These are phyloP conservation scores for Agrochola circellaris DNA, from an alignment of 2,888 invertebrate genomes.

Conservation along the genomic window DNA sequence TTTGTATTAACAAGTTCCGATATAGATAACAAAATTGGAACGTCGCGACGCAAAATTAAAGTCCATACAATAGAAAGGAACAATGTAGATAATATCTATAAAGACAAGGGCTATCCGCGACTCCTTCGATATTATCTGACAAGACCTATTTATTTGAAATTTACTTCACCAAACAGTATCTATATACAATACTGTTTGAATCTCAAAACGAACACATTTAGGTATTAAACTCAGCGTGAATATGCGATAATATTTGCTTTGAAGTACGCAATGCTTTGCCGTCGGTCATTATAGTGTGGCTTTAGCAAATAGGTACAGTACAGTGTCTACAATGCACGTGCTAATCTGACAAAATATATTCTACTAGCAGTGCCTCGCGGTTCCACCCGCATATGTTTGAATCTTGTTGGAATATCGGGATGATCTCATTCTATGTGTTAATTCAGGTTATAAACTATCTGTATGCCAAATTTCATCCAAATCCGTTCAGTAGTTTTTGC, in stretches of 20 bases:
- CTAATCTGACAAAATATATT: constrained; percentile 5
- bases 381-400: too few species aligned
- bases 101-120: constrained; percentile 39
- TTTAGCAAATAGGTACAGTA: constrained; percentile 27
- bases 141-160: constrained; percentile 34
- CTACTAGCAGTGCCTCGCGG: too few species aligned
- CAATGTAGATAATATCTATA: constrained; percentile 54
- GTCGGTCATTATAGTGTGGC: constrained; percentile 28
- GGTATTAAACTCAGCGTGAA: constrained; percentile 22
- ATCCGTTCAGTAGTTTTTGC: too few species aligned
- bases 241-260: constrained; percentile 50
- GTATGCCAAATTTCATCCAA: too few species aligned
- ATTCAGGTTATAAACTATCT: too few species aligned
- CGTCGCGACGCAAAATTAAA: constrained; percentile 41
- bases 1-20: constrained; percentile 56
- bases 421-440: too few species aligned
- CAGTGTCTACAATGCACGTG: background rate
- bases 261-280: constrained; percentile 35
- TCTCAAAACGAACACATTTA: constrained; percentile 16
- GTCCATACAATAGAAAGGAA: constrained; percentile 42
- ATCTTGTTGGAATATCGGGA: too few species aligned
- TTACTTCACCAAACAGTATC: constrained; percentile 36
- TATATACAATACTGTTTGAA: constrained; percentile 4
- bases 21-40: constrained; percentile 49
- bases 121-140: constrained; percentile 25